Percentiles rank a stretch among this genome's conserved stretches.
These are phyloP conservation scores for Disparrhopalites patrizii DNA, from an alignment of 2,888 invertebrate species.

Conservation along the genomic window DNA sequence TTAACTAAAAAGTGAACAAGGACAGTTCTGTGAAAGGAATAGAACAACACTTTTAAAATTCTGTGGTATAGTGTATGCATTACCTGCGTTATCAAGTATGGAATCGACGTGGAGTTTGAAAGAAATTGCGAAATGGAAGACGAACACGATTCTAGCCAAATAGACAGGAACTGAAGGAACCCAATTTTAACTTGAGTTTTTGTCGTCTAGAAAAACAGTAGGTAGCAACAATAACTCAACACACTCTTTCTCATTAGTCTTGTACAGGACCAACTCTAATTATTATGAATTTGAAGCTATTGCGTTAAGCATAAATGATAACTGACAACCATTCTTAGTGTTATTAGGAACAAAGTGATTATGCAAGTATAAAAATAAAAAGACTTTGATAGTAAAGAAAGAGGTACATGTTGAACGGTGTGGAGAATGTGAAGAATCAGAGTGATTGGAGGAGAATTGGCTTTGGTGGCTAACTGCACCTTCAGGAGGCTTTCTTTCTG, in stretches of 20 bases:
- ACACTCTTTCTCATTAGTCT: no score
- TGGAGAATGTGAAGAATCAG: constrained; percentile 83
- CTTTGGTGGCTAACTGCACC: constrained; percentile 81
- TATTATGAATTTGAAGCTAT: no score
- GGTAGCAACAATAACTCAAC: no score
- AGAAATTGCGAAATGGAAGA: constrained; percentile 79
- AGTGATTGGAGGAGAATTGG: constrained; percentile 79
- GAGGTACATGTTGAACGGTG: constrained; percentile 67
- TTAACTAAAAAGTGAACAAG: constrained; percentile 56
- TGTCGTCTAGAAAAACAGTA: constrained; percentile 56
- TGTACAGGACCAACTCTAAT: no score
- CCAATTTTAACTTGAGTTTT: constrained; percentile 82
- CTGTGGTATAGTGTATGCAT: not conserved
- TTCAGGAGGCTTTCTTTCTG: constrained; percentile 87
- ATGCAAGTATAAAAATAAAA: no score
- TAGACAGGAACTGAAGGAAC: constrained; percentile 80
- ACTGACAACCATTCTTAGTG: no score
- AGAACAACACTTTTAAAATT: not conserved
- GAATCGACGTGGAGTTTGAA: constrained; percentile 71
- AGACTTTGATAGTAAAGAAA: not conserved
- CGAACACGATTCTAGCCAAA: constrained; percentile 82
- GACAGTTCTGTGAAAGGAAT: not conserved
- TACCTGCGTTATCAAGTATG: constrained; percentile 69
- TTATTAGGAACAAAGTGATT: no score
- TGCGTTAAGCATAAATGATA: no score